phyloP scores from a whole-genome alignment of 2,888 invertebrate species.

The Spodoptera exigua region DNA sequence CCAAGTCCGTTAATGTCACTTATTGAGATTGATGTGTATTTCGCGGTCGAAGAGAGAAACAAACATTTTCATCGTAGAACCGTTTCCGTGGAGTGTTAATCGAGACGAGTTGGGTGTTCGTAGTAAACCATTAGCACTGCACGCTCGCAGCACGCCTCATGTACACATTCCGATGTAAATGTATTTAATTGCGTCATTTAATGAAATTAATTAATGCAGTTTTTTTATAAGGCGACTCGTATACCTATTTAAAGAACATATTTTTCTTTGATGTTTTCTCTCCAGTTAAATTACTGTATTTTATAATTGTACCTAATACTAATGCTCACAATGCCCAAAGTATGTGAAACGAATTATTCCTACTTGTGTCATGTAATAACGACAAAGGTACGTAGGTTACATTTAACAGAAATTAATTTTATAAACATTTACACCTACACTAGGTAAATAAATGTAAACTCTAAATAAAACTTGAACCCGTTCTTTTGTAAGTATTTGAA shows the following conservation, averaged over 20 bases:
- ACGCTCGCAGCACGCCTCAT: slow-evolving; percentile 35
- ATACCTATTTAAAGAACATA: slow-evolving; percentile 8
- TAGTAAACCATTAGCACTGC: slow-evolving; percentile 48
- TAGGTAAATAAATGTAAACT: no score
- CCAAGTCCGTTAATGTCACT: slow-evolving; percentile 40
- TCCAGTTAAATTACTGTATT: neutral
- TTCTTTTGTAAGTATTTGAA: no score
- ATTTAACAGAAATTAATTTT: no score
- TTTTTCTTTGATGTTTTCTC: slow-evolving; percentile 14
- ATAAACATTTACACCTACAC: no score
- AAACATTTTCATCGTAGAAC: slow-evolving; percentile 40
- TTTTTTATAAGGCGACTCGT: slow-evolving; percentile 18
- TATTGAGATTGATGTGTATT: slow-evolving; percentile 58
- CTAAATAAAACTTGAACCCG: no score
- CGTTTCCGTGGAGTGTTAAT: slow-evolving; percentile 23
- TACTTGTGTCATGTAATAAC: no score
- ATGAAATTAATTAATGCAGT: slow-evolving; percentile 35
- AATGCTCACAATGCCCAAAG: no score
- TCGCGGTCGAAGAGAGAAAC: slow-evolving; percentile 37
- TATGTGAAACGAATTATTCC: no score
- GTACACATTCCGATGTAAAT: slow-evolving; percentile 53
- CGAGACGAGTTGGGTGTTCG: slow-evolving; percentile 47
- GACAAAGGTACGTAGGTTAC: no score
- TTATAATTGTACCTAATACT: no score
- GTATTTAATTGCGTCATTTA: slow-evolving; percentile 59